Conservation (phyloP, 2,797 vertebrate species). For the Acrossocheilus fasciatus region DNA sequence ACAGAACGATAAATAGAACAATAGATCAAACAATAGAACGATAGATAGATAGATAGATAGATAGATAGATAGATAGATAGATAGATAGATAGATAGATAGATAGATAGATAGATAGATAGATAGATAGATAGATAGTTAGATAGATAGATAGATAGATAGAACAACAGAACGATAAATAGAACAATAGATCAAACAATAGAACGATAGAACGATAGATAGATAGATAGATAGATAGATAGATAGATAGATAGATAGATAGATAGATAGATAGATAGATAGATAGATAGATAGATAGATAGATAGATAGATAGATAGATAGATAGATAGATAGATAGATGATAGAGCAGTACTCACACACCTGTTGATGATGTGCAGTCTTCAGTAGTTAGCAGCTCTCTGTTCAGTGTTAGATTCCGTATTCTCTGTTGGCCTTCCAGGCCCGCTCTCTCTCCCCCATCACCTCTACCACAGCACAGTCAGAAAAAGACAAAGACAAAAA, state of each 20-base stretch:
- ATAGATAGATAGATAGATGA: background rate
- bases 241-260: background rate
- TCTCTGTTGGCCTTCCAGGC: background rate
- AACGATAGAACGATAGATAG: background rate
- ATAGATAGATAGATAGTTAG: background rate
- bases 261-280: background rate
- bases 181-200: accelerated
- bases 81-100: background rate
- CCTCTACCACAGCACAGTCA: constrained; percentile 1
- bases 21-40: no score
- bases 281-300: background rate
- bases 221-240: background rate
- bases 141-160: background rate
- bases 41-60: background rate
- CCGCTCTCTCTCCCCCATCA: background rate
- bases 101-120: background rate
- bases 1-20: background rate
- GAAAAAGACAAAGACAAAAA: constrained; percentile 1
- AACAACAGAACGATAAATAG: background rate
- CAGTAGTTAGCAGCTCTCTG: background rate
- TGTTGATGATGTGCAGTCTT: constrained; percentile 27
- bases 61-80: no score
- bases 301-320: background rate
- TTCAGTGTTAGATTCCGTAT: background rate
- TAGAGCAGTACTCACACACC: constrained; percentile 1